phyloP scores from a whole-genome alignment of 2,797 vertebrate species.

The Xiphorhynchus erythropygius region DNA sequence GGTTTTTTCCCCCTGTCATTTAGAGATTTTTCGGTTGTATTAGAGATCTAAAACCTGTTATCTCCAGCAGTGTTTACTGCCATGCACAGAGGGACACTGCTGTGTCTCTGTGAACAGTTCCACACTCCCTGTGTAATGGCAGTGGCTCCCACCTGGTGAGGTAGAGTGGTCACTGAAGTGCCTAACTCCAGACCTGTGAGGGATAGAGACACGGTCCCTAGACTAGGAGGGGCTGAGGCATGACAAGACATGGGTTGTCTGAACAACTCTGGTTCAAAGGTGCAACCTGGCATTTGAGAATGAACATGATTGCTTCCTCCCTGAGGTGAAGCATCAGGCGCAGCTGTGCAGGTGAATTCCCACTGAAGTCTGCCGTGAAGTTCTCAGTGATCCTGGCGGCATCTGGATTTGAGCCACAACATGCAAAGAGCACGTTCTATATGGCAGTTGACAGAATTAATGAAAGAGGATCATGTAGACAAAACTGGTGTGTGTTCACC shows the following conservation, averaged over 20 bases:
- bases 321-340: background rate
- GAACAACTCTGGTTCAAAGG: background rate
- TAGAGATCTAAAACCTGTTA: background rate
- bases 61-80: background rate
- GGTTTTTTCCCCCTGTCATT: background rate
- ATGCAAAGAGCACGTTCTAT: background rate
- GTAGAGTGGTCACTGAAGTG: background rate
- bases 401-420: slow-evolving; percentile 34
- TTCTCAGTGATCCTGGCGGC: background rate
- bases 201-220: background rate
- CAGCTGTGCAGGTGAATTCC: slow-evolving; percentile 45
- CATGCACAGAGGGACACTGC: background rate
- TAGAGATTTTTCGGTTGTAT: background rate
- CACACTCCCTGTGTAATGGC: too few relatives aligned
- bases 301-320: background rate
- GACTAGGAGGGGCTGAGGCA: background rate
- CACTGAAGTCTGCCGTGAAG: background rate
- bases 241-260: rapidly evolving
- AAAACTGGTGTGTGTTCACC: background rate
- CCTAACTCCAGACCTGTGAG: background rate
- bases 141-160: background rate
- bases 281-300: background rate
- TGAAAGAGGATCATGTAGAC: slow-evolving; percentile 13
- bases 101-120: background rate
- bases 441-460: slow-evolving; percentile 34